Percentiles rank a stretch among this genome's conserved stretches.
Conservation (phyloP, 2,113 vertebrate genomes). For the Furnarius figulus region DNA sequence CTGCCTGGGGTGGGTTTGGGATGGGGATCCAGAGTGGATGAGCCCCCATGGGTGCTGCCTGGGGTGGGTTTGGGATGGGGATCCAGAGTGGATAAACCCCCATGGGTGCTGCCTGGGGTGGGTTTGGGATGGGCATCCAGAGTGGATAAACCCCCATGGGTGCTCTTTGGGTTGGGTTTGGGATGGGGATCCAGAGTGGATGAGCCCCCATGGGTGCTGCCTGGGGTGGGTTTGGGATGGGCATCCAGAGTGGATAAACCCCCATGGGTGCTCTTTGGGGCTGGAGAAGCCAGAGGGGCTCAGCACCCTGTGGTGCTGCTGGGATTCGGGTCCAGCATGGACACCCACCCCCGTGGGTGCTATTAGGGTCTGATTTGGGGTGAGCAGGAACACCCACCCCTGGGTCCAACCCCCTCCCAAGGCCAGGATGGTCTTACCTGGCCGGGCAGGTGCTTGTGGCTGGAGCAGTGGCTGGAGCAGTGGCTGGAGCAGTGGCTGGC, state of each 20-base stretch:
- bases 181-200: too few species aligned
- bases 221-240: background rate
- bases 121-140: background rate
- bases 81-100: too few species aligned
- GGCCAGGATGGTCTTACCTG: conserved; percentile 7
- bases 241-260: too few species aligned
- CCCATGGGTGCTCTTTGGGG: background rate
- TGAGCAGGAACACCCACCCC: background rate
- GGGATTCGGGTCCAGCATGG: background rate
- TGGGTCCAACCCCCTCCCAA: rapidly evolving
- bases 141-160: background rate
- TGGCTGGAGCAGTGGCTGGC: rapidly evolving
- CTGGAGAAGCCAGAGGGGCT: background rate
- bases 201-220: background rate
- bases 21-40: too few species aligned
- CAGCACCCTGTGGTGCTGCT: background rate
- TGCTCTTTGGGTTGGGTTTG: background rate
- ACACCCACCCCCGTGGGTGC: background rate
- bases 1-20: background rate
- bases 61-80: background rate
- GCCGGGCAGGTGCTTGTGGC: background rate
- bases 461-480: background rate
- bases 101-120: background rate
- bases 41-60: background rate
- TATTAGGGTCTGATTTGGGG: background rate